Evolutionary conservation across 2,888 invertebrate species (phyloP).

Genomic region (Taphrorychus bicolor): DNA sequence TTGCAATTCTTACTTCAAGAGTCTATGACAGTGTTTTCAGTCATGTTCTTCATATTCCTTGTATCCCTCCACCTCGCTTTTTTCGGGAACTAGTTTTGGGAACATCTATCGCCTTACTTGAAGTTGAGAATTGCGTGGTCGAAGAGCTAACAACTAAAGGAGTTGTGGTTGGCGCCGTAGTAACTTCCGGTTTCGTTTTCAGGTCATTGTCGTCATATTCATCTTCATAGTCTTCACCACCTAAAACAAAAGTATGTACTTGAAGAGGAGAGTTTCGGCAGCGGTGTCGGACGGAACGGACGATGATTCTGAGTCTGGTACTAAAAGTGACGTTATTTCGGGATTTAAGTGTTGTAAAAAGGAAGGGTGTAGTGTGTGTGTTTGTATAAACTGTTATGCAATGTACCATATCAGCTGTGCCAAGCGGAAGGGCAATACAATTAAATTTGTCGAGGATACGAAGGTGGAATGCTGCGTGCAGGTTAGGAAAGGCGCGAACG

Average conservation of each 20-base stretch:
- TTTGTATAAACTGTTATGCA: too few species aligned
- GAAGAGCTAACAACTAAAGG: too few species aligned
- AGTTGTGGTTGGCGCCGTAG: too few species aligned
- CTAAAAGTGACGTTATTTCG: too few species aligned
- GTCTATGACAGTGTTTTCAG: background rate
- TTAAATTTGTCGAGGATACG: too few species aligned
- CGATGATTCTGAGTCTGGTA: background rate
- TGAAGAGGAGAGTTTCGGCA: too few species aligned
- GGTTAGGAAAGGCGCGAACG: too few species aligned
- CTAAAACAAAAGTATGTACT: constrained; percentile 11
- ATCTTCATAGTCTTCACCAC: constrained; percentile 42
- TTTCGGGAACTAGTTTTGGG: background rate
- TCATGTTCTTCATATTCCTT: constrained; percentile 13
- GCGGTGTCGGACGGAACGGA: background rate
- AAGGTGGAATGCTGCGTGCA: too few species aligned
- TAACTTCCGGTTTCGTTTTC: constrained; percentile 30
- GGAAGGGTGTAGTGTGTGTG: too few species aligned
- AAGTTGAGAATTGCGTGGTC: background rate
- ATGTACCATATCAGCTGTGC: too few species aligned
- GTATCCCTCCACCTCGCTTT: constrained; percentile 23
- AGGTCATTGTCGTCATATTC: constrained; percentile 43
- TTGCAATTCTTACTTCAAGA: background rate
- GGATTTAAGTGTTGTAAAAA: too few species aligned
- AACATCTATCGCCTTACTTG: background rate
- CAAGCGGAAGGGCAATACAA: too few species aligned